Conservation (phyloP, 2,113 vertebrate species). For the Saiga tatarica region DNA sequence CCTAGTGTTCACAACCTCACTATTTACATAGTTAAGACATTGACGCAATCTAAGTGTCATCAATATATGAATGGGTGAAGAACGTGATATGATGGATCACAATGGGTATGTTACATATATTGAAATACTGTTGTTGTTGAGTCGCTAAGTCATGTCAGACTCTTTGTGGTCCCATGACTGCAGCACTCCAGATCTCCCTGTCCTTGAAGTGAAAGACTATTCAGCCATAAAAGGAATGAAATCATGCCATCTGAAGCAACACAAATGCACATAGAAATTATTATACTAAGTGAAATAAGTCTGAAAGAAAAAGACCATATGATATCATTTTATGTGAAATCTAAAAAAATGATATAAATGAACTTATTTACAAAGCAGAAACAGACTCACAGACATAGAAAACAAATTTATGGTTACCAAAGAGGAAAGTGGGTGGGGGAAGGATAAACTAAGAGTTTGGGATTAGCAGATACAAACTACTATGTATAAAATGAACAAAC, state of each 20-base stretch:
- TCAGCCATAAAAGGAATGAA: neutral
- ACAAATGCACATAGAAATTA: neutral
- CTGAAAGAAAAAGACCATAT: neutral
- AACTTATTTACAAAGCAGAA: neutral
- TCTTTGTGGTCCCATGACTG: neutral
- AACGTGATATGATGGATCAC: neutral
- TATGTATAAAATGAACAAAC: neutral
- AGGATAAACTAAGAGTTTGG: neutral
- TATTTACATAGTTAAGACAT: neutral
- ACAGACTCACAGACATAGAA: neutral
- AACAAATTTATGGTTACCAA: neutral
- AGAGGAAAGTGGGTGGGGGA: neutral
- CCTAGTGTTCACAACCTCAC: neutral
- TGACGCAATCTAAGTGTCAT: neutral
- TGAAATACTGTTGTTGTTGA: neutral
- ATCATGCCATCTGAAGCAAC: neutral
- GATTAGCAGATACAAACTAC: neutral
- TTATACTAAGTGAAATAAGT: neutral
- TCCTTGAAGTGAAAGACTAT: neutral
- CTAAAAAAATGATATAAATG: neutral
- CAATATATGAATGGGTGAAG: neutral
- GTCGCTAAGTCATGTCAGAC: neutral
- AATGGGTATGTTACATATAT: neutral
- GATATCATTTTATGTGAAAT: neutral
- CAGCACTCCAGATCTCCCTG: neutral